Evolutionary conservation across 2,888 invertebrate species (phyloP).

Genomic region (Amiota minor): DNA sequence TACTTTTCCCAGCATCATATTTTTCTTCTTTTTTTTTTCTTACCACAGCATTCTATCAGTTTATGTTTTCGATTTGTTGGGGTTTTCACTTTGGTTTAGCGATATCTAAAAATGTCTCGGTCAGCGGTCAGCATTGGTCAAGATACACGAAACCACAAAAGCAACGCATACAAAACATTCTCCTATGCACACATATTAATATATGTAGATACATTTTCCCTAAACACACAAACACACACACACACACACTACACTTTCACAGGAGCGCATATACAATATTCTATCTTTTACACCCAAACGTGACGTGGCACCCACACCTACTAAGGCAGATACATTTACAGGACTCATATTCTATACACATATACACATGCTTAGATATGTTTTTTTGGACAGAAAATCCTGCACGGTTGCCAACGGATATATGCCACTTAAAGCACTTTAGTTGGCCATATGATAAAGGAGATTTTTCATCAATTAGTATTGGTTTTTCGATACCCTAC

Average conservation of each 20-base stretch:
- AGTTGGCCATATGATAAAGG: constrained; percentile 38
- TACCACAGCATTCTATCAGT: not conserved
- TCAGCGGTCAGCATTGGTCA: constrained; percentile 49
- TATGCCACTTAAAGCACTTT: constrained; percentile 61
- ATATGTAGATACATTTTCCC: constrained; percentile 43
- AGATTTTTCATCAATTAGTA: too few relatives aligned
- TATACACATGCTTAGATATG: not conserved
- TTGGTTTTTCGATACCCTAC: too few relatives aligned
- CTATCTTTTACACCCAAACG: too few relatives aligned
- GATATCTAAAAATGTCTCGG: constrained; percentile 56
- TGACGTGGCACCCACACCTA: too few relatives aligned
- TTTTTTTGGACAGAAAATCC: not conserved
- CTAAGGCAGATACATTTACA: not conserved
- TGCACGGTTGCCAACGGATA: constrained; percentile 58
- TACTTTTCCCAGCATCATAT: not conserved
- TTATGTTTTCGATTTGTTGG: not conserved
- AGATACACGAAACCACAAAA: constrained; percentile 3
- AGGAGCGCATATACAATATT: not conserved
- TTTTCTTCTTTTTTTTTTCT: not conserved
- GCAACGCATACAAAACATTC: constrained; percentile 1
- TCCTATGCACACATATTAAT: constrained; percentile 42
- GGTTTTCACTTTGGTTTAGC: not conserved
- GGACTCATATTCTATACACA: not conserved
- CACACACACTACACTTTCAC: not conserved
- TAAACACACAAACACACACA: constrained; percentile 28